These are phyloP conservation scores for Cydia pomonella DNA, from an alignment of 1,140 invertebrate species.

Conservation along the genomic window DNA sequence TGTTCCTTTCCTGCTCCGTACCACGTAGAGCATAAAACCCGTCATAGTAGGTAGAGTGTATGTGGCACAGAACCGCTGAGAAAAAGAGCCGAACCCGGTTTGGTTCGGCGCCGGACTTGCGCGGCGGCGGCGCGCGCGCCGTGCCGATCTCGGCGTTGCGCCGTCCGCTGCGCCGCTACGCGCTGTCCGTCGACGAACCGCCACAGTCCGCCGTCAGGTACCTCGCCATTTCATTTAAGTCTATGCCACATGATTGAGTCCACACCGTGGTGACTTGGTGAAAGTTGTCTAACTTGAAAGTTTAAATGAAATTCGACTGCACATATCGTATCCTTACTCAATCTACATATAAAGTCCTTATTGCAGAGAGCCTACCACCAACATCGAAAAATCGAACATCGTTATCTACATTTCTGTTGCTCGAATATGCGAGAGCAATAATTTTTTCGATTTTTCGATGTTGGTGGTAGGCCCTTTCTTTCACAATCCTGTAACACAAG, in stretches of 20 bases:
- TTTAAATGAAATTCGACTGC: not conserved
- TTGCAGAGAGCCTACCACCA: too few relatives aligned
- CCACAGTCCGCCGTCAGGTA: conserved; percentile 74
- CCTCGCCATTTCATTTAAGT: not conserved
- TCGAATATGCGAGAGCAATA: too few relatives aligned
- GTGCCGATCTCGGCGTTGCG: conserved; percentile 60
- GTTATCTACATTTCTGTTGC: too few relatives aligned
- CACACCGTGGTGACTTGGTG: not conserved
- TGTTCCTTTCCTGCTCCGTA: conserved; percentile 15
- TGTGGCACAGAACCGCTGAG: conserved; percentile 61
- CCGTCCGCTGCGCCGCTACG: conserved; percentile 82
- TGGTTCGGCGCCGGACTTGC: conserved; percentile 71
- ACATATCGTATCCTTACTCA: too few relatives aligned
- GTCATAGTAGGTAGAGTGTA: conserved; percentile 49
- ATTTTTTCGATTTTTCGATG: too few relatives aligned
- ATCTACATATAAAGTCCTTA: too few relatives aligned
- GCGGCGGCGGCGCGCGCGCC: conserved; percentile 79
- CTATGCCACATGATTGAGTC: not conserved
- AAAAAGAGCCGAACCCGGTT: conserved; percentile 61
- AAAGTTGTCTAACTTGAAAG: not conserved
- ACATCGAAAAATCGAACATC: too few relatives aligned
- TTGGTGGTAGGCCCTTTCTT: too few relatives aligned
- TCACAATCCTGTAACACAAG: too few relatives aligned
- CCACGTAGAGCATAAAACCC: conserved; percentile 18
- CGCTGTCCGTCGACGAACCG: conserved; percentile 85